Base-by-base conservation (phyloP, 2,797 vertebrate species). In the Muscicapa comitata region DNA sequence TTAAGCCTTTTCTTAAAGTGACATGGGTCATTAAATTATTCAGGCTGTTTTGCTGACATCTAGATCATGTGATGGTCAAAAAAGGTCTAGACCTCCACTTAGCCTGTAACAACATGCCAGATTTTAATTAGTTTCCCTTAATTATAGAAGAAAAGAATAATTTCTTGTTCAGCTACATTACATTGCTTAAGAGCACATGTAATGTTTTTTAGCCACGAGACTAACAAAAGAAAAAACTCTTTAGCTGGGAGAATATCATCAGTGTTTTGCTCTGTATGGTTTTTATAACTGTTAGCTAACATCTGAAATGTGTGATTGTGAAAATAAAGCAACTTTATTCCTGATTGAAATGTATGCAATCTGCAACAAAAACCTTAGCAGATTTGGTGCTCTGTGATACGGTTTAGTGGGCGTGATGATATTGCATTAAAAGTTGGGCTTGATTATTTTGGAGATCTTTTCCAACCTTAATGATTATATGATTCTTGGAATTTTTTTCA, bases 351-450 rank as follows among this genome's bases (percentile, higher is more conserved):
- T 40, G 5, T 63, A 43, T 72, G 25, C 3, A 10, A 9, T 51
- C 23, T 24, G 3, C 3, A 51, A 40, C 20, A 18, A 55, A 50
- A 70, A 19, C 38, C 3, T 3, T 26, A 26, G 14, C 21, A 29
- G 8, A 31, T 58, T 21, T 33, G n/a, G 6, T 0, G 0, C 20
- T 57, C 57, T 3, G 4, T 43, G 8, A 6, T 76, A 9, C 7
- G 10, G 14, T 43, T 43, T 55, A 50, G 11, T 76, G 50, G 16
- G 6, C 11, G 9, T 18, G 10, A 25, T 65, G 17, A 6, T 40
- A 65, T 45, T 18, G 13, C 0, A 5, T 45, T 21, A 40, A 7
- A 63, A 45, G 10, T 35, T 83, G 13, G 7, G 11, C 29, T 51
- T 53, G 25, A 35, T 35, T 2, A 19, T 58, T 19, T 26, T 63